Conservation (phyloP, 2,797 vertebrate species). For the Sebastes umbrosus region DNA sequence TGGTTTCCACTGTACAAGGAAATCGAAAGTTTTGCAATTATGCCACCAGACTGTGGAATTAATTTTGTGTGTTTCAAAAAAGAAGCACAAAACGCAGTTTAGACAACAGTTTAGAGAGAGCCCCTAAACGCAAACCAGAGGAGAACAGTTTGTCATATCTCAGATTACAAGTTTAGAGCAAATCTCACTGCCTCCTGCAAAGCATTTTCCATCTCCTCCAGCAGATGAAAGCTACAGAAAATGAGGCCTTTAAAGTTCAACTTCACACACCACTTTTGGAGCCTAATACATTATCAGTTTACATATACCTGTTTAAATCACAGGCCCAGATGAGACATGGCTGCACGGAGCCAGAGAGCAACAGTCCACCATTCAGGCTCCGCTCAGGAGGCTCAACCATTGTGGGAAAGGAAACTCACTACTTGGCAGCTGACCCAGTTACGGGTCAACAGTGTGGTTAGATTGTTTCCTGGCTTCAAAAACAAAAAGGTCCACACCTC, state of each 20-base stretch:
- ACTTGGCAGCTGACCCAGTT: conserved; percentile 39
- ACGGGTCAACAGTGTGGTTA: conserved; percentile 60
- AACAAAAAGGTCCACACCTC: conserved; percentile 54
- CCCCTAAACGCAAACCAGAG: conserved; percentile 51
- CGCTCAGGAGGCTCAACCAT: neutral
- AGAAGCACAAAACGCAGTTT: neutral
- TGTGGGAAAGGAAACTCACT: conserved; percentile 59
- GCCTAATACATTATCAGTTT: conserved; percentile 2
- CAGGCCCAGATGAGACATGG: neutral
- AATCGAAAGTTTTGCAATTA: conserved; percentile 43
- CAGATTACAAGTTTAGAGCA: conserved; percentile 43
- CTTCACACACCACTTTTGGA: neutral
- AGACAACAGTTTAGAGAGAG: neutral
- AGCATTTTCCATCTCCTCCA: conserved; percentile 24
- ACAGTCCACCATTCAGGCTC: conserved; percentile 16
- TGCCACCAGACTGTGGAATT: conserved; percentile 35
- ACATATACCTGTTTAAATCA: conserved; percentile 18
- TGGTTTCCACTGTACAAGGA: conserved; percentile 14
- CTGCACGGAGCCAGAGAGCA: conserved; percentile 5
- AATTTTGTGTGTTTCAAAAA: conserved; percentile 27
- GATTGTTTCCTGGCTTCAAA: conserved; percentile 55
- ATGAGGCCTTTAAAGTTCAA: neutral
- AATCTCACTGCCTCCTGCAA: conserved; percentile 3
- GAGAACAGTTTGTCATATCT: conserved; percentile 39
- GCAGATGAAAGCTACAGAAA: conserved; percentile 19